Conservation (phyloP, 2,113 vertebrate genomes). For the Cyrtonyx montezumae region DNA sequence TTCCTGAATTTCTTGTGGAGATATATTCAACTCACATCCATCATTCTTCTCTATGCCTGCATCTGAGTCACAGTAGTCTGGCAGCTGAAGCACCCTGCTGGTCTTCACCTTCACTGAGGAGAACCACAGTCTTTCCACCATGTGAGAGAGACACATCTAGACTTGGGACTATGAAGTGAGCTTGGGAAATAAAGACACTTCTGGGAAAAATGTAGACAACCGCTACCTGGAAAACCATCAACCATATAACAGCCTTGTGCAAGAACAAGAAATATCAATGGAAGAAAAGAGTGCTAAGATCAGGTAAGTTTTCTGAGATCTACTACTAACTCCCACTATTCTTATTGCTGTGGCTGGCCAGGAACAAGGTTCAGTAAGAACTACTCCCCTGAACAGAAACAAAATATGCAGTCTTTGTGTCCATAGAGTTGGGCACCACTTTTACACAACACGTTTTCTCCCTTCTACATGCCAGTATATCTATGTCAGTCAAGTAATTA, state of each 20-base stretch:
- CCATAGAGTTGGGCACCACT: neutral
- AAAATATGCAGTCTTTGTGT: neutral
- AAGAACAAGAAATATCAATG: neutral
- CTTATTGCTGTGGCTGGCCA: neutral
- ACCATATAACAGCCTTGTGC: neutral
- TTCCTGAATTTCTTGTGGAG: neutral
- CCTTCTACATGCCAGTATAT: neutral
- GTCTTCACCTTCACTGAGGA: neutral
- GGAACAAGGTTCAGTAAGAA: neutral
- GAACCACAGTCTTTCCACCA: neutral
- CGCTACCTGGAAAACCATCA: neutral
- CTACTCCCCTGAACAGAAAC: rapidly evolving
- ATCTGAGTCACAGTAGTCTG: neutral
- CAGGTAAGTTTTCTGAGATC: neutral
- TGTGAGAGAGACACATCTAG: neutral
- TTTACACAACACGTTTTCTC: neutral
- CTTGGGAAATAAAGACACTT: neutral
- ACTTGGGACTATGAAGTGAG: neutral
- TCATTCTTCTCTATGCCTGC: neutral
- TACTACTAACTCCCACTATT: neutral
- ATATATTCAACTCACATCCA: rapidly evolving
- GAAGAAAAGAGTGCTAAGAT: neutral
- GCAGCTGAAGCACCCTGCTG: neutral
- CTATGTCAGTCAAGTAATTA: neutral
- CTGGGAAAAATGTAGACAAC: neutral